Percentiles rank a stretch among this genome's conserved stretches.
Conservation (phyloP, 2,113 vertebrate species). For the Triplophysa dalaica region DNA sequence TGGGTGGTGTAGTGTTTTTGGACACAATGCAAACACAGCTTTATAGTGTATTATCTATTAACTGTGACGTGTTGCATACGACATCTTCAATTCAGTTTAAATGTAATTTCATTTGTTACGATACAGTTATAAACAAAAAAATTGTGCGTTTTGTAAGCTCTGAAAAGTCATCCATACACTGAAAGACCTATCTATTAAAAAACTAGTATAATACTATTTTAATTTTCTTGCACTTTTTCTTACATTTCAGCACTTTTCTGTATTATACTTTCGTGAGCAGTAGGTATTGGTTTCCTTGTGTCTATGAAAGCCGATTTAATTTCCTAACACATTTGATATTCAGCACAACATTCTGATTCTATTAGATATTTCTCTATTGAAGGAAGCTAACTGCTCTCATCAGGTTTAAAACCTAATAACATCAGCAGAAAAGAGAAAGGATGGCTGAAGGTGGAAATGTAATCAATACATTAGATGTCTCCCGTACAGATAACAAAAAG, state of each 20-base stretch:
- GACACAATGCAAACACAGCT: too few relatives aligned
- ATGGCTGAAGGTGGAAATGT: neutral
- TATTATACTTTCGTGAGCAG: neutral
- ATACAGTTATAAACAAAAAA: too few relatives aligned
- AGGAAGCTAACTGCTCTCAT: neutral
- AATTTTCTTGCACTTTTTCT: too few relatives aligned
- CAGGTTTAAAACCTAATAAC: neutral
- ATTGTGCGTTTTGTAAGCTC: too few relatives aligned
- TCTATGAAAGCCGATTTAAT: slow-evolving; percentile 19
- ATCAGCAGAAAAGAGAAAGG: neutral
- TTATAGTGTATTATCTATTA: too few relatives aligned
- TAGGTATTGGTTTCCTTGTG: slow-evolving; percentile 7
- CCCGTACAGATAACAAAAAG: neutral
- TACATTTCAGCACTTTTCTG: neutral
- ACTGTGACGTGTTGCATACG: too few relatives aligned
- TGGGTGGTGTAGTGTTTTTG: too few relatives aligned
- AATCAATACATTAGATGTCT: neutral
- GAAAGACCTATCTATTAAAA: neutral
- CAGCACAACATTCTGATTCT: neutral
- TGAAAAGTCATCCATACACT: neutral
- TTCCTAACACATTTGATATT: slow-evolving; percentile 13
- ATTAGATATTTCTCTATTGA: slow-evolving; percentile 6
- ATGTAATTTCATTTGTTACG: too few relatives aligned
- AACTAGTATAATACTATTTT: neutral
- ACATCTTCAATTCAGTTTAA: too few relatives aligned